Evolutionary conservation across 2,888 invertebrate genomes (phyloP), one percentile per base, ranked within the genome.

Genomic region (Philereme vetulata): DNA sequence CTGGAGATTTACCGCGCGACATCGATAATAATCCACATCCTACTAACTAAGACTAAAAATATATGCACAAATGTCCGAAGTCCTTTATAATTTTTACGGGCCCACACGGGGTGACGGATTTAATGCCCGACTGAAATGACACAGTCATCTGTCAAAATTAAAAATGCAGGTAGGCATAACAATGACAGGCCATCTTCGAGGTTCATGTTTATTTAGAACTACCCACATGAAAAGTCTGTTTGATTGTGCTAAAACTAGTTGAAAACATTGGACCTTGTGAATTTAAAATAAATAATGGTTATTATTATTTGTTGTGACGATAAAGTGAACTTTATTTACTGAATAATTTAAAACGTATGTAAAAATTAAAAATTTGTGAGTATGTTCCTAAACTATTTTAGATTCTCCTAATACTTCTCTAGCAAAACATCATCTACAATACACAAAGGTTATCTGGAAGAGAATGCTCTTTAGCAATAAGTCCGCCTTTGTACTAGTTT

Each of bases 271-370:
- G 5, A n/a, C 8, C 5, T 42, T 10, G 10, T 10, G 10, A 42
- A 42, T 10, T 42, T 10, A 42, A 42, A 42, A 3, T 4, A 48
- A 21, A 21, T 10, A 56, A 5, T 67, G 72, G 68, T 54, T 9
- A 9, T 9, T n/a, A 2, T 42, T 10, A n/a, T 10, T n/a, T 42
- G 42, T 42, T n/a, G 10, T 10, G 4, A 42, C 8, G 7, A 40
- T 9, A 42, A 42, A 42, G 42, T 42, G 42, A 42, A 7, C 6
- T 10, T 10, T 4, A 5, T 42, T 42, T n/a, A 10, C 5, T n/a
- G 42, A n/a, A 42, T 5, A 10, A n/a, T 42, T 10, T n/a, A 10
- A 42, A 10, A 10, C 42, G 9, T 42, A 10, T 42, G 42, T 42
- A 10, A 42, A 10, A 42, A 42, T 42, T 8, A 38, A 5, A 47